Conservation (phyloP, 1,140 invertebrate genomes). For the Myzus persicae region DNA sequence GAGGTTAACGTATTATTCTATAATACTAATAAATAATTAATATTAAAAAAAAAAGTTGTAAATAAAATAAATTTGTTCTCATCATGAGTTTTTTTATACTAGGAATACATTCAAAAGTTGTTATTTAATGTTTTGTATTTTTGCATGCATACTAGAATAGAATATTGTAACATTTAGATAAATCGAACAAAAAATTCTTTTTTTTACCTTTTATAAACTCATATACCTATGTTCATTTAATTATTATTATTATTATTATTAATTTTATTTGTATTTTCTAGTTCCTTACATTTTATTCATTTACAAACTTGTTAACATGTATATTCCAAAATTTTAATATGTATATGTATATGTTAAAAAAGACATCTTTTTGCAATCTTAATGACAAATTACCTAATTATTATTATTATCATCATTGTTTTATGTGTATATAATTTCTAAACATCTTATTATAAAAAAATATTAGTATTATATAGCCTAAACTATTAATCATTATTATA, state of each 20-base stretch:
- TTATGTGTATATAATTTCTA: conserved; percentile 40
- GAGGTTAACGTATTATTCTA: conserved; percentile 40
- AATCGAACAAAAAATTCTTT: conserved; percentile 39
- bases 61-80: conserved; percentile 52
- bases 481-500: conserved; percentile 56
- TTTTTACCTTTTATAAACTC: conserved; percentile 47
- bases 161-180: conserved; percentile 2
- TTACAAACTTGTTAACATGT: conserved; percentile 56
- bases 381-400: conserved; percentile 51
- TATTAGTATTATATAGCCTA: conserved; percentile 44
- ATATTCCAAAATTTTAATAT: conserved; percentile 52
- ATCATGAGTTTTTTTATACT: conserved; percentile 38
- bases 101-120: conserved; percentile 27
- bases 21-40: conserved; percentile 36
- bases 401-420: conserved; percentile 53
- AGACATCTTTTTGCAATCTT: conserved; percentile 47
- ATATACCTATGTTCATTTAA: not conserved
- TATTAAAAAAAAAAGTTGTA: conserved; percentile 36
- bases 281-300: conserved; percentile 52
- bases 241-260: conserved; percentile 40
- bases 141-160: conserved; percentile 39
- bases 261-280: conserved; percentile 48
- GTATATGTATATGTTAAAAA: conserved; percentile 33
- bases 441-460: conserved; percentile 39
- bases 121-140: conserved; percentile 50